Base-by-base conservation (phyloP, 2,888 invertebrate genomes). In the Andrena flavipes region DNA sequence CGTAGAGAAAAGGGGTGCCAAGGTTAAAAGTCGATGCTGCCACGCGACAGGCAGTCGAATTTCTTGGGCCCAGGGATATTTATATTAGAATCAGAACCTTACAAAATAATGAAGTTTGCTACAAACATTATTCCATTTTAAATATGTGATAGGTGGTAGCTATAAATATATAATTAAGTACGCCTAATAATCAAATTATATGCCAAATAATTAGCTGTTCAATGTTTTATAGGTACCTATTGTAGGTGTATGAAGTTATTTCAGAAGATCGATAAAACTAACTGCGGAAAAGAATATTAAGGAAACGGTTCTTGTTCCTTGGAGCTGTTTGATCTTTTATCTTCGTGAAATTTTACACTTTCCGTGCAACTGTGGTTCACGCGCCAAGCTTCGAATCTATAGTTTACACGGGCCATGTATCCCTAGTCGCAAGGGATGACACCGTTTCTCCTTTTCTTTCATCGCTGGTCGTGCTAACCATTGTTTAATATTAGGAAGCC, bases 361-460 rank as follows among this genome's bases (percentile, higher is more conserved):
- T 62, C 29, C 10, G 70, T 67, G 16, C n/a, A 78, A 69, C 48
- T 7, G 59, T 10, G 65, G n/a, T 20, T 48, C 56, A 5, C 74
- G 16, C 23, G 26, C 13, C 51, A 56, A 35, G 35, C 26, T 42
- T 8, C 48, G 13, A 42, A 64, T 42, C 56, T 20, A 59, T 70
- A 75, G 77, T 86, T 86, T 81, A 69, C 59, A 76, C 62, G 74
- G 33, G 33, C 68, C 30, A 64, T 64, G 56, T 13, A 51, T 42
- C 65, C 71, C 68, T 87, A 76, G 83, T 74, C 51, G 48, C 29
- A 49, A 64, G 62, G 76, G 69, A 20, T 63, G 69, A 10, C 30
- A 26, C 51, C 30, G 48, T 26, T 10, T 59, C 26, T n/a, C n/a
- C 16, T 49, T 67, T 51, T 62, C 78, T 71, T 76, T 78, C 62